Percentiles rank a stretch among this genome's conserved stretches.
phyloP scores from a whole-genome alignment of 2,797 vertebrate species.

The Poecilia wingei region DNA sequence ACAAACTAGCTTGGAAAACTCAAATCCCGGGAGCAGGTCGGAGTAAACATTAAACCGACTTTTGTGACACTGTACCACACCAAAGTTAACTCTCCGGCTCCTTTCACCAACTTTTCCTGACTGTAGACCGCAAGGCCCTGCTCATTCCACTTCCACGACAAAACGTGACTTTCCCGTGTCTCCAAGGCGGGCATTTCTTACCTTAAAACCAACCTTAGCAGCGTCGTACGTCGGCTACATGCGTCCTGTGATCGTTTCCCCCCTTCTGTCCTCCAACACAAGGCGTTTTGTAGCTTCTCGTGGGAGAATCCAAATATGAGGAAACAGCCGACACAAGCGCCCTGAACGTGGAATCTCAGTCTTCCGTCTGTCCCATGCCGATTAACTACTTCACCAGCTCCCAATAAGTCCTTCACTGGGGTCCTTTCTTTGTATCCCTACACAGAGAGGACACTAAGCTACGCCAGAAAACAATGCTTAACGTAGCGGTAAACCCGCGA shows the following conservation, averaged over 20 bases:
- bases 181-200: conserved; percentile 50
- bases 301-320: conserved; percentile 43
- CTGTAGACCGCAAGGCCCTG: conserved; percentile 50
- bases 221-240: conserved; percentile 72
- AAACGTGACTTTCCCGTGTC: conserved; percentile 32
- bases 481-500: conserved; percentile 30
- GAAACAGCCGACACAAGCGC: conserved; percentile 28
- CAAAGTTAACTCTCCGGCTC: conserved; percentile 7
- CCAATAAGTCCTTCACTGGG: conserved; percentile 48
- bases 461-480: conserved; percentile 15
- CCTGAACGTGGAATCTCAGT: conserved; percentile 64
- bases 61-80: background rate
- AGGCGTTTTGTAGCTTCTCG: conserved; percentile 27
- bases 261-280: background rate
- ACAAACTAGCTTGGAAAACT: background rate
- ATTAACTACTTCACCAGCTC: conserved; percentile 63
- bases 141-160: conserved; percentile 35
- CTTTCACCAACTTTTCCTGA: conserved; percentile 45
- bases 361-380: conserved; percentile 75
- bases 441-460: conserved; percentile 8
- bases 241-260: conserved; percentile 60
- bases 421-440: conserved; percentile 14
- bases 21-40: background rate
- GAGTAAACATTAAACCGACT: background rate
- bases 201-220: conserved; percentile 71